These are phyloP conservation scores for Pseudachorutes palmiensis DNA, from an alignment of 1,140 invertebrate species.

Conservation along the genomic window DNA sequence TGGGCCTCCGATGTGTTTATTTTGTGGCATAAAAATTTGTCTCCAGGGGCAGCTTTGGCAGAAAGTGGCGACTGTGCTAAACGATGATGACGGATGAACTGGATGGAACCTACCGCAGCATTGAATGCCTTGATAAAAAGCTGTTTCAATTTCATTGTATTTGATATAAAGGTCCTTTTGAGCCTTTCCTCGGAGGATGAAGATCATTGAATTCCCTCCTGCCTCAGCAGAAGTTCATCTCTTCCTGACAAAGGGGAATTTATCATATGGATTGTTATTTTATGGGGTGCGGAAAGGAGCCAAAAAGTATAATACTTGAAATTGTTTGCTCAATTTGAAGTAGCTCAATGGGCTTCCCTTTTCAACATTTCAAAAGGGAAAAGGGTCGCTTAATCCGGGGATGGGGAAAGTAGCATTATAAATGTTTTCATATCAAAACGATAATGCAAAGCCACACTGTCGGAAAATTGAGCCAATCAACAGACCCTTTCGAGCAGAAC, in stretches of 20 bases:
- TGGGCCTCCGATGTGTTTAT: not conserved
- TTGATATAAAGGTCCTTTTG: no score
- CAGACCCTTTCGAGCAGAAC: no score
- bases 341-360: not conserved
- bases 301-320: slow-evolving; percentile 12
- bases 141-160: not conserved
- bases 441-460: no score
- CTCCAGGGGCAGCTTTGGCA: not conserved
- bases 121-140: not conserved
- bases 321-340: slow-evolving; percentile 18
- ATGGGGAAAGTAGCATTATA: not conserved
- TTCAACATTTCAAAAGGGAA: slow-evolving; percentile 3
- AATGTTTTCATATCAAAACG: no score
- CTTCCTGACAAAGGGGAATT: not conserved
- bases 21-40: slow-evolving; percentile 3
- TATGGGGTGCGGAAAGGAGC: slow-evolving; percentile 13
- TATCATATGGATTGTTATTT: slow-evolving; percentile 18
- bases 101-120: not conserved
- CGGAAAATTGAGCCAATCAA: no score
- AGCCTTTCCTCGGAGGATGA: no score
- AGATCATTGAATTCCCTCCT: not conserved
- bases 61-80: no score
- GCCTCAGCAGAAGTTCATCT: slow-evolving; percentile 1
- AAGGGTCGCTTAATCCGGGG: not conserved
- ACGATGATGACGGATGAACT: not conserved